Base-by-base conservation (phyloP, 1,140 invertebrate genomes). In the Thaumatotibia leucotreta region DNA sequence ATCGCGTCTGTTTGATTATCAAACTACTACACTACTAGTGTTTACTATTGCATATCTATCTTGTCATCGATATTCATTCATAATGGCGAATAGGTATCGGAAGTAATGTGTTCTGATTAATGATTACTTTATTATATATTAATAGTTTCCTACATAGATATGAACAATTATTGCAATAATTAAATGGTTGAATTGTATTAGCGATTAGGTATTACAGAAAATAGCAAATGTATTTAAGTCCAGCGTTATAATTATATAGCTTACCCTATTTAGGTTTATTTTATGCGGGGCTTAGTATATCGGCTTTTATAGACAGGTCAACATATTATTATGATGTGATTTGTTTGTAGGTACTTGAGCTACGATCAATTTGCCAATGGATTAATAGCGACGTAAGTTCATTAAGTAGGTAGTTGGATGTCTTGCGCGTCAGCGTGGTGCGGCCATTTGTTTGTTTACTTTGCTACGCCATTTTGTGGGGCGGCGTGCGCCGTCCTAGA, bases 371-470 rank as follows among this genome's bases (percentile, higher is more conserved):
- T 33, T 39, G n/a, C 11, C n/a, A 14, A 39, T 8, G n/a, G 4
- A 14, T 32, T 39, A 14, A 39, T 39, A 11, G 35, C 35, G 35
- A n/a, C 14, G 35, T 39, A 39, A 45, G 17, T 45, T 45, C 39
- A 20, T 45, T 45, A 45, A n/a, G 3, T 45, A 17, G n/a, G 4
- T 45, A n/a, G 6, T 17, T 14, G 52, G 9, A 10, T 11, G 33
- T 10, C 10, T 10, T 11, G 33, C 2, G 33, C 33, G 5, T 24
- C 49, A 32, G 31, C 61, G 5, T 33, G 17, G 14, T 20, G 11
- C 61, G n/a, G 23, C 23, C 31, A 24, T 35, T 32, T 32, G 61
- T 62, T 62, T 62, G 61, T 62, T 62, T 62, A 35, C 61, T 29
- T 35, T 62, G 32, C 17, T n/a, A 62, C 31, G 61, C 52, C 52